These are phyloP conservation scores for Spea multiplicata DNA, from an alignment of 2,113 vertebrate genomes.

Conservation along the genomic window DNA sequence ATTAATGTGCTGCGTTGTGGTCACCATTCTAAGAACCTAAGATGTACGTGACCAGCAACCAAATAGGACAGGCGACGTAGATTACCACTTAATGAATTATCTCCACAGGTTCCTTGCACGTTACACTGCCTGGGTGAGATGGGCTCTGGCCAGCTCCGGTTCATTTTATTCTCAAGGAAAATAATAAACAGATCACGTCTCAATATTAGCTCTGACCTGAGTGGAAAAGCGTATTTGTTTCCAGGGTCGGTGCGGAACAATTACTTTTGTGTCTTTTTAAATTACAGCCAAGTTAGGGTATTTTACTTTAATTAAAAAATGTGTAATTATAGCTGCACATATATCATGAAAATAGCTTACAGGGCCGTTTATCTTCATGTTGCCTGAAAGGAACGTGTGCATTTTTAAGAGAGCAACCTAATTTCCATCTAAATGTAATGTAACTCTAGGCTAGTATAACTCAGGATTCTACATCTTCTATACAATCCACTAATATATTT, in stretches of 20 bases:
- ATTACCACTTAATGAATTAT: too few species aligned
- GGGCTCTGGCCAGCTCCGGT: too few species aligned
- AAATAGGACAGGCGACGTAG: too few species aligned
- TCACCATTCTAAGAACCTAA: too few species aligned
- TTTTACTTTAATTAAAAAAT: constrained; percentile 45
- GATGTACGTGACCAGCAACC: too few species aligned
- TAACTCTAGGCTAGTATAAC: constrained; percentile 22
- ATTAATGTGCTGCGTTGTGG: too few species aligned
- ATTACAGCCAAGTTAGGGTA: constrained; percentile 29
- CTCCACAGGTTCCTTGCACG: too few species aligned
- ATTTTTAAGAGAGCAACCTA: constrained; percentile 37
- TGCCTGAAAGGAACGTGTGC: constrained; percentile 34
- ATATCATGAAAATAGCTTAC: constrained; percentile 31
- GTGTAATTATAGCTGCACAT: constrained; percentile 39
- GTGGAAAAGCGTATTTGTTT: constrained; percentile 14
- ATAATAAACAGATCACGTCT: background rate
- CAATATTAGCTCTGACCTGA: background rate
- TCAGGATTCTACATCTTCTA: constrained; percentile 6
- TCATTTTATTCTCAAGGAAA: too few species aligned
- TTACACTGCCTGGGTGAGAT: too few species aligned
- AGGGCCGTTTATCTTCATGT: constrained; percentile 31
- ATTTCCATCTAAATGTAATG: constrained; percentile 31
- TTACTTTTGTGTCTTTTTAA: constrained; percentile 40
- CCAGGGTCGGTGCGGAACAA: constrained; percentile 7
- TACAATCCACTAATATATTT: background rate